Evolutionary conservation across 2,888 invertebrate species (phyloP).

Genomic region (Idaea straminata): DNA sequence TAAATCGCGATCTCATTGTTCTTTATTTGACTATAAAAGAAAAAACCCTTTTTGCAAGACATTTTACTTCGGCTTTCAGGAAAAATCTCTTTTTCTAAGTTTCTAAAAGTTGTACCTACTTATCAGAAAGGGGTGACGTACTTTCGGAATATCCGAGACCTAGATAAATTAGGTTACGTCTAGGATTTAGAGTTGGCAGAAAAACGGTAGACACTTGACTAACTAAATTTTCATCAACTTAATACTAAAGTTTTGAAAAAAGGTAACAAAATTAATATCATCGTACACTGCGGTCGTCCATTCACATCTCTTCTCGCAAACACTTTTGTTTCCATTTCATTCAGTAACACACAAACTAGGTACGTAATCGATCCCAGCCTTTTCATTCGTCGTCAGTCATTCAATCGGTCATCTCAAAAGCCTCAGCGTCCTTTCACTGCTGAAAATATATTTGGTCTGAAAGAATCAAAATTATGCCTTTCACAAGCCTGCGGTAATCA

Average conservation of each 20-base stretch:
- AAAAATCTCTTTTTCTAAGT: not conserved
- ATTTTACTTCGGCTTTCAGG: not conserved
- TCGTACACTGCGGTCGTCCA: not conserved
- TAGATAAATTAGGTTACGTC: not conserved
- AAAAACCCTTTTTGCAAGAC: constrained; percentile 17
- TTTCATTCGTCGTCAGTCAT: not conserved
- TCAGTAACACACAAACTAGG: not conserved
- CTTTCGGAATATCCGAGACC: not conserved
- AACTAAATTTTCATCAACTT: not conserved
- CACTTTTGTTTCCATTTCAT: not conserved
- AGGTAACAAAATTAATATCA: not conserved
- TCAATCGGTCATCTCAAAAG: not conserved
- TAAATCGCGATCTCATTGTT: constrained; percentile 22
- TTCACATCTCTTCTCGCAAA: not conserved
- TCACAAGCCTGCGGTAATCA: not conserved
- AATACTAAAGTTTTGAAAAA: not conserved
- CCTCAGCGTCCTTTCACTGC: not conserved
- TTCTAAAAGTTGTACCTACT: not conserved
- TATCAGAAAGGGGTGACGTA: not conserved
- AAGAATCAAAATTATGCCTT: not conserved
- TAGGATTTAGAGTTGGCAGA: not conserved
- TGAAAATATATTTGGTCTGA: not conserved
- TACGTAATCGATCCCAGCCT: not conserved
- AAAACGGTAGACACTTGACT: not conserved
- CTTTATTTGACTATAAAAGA: constrained; percentile 26